Evolutionary conservation across 1,140 invertebrate genomes (phyloP), one percentile per base, ranked within the genome.

Genomic region (Galendromus occidentalis): DNA sequence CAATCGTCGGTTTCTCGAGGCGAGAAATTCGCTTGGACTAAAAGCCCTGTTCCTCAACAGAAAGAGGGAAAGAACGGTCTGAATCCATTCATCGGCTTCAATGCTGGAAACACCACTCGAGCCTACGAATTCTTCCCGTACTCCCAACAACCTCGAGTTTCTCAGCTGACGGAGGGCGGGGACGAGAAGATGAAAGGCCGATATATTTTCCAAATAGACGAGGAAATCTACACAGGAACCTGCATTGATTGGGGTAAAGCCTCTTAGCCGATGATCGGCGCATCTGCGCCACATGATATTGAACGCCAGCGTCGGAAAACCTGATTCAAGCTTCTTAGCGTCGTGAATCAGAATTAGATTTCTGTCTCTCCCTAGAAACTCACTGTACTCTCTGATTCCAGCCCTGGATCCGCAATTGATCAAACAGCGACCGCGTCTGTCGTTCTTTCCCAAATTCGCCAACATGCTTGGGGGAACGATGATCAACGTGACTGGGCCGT

Each of bases 401-500:
- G 69, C 70, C 25, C 59, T 73, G n/a, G 71, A 73, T 33, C 69
- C 70, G 1, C 71, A 73, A 55, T 67, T 71, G 66, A 64, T 63
- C 17, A 70, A 14, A 14, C 51, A 71, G 39, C 69, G 72, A 45
- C 78, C 90, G 67, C 84, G 84, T 0, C 74, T 94, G 29, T 83
- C 87, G 64, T 91, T 94, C 72, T 88, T 91, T 0, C 89, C 91
- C 0, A 87, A 93, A 75, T 90, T 86, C 73, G 90, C 91, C 18
- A 91, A 91, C 74, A 95, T 96, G 91, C 76, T 96, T 51, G 91
- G 91, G 2, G 91, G 91, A 9, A 91, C 88, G 0, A 82, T 93
- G 47, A 88, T 96, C 4, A 94, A 95, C 72, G 88, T 96, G 29
- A 94, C 91, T 0, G 91, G 91, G 0, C 91, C 91, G 9, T 96